phyloP scores from a whole-genome alignment of 2,888 invertebrate species.

The Scelioninae gen. 1 region DNA sequence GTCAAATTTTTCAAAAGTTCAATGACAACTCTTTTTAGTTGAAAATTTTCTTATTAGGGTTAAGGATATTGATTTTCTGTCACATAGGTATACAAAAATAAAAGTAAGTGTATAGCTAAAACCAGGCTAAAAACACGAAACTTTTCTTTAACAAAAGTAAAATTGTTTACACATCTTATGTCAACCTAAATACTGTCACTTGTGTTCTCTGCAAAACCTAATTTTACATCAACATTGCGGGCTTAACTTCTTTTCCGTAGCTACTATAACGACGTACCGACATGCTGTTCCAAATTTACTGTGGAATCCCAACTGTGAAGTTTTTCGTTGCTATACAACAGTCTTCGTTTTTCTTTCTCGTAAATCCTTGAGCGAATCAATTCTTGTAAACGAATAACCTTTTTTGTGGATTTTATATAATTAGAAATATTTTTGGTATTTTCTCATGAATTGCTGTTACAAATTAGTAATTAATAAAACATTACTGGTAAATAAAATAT shows the following conservation, averaged over 20 bases:
- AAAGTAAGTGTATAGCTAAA: too few species aligned
- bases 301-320: slow-evolving; percentile 24
- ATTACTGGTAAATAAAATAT: too few species aligned
- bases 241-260: slow-evolving; percentile 39
- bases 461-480: neutral
- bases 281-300: slow-evolving; percentile 36
- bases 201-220: slow-evolving; percentile 35
- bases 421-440: slow-evolving; percentile 1
- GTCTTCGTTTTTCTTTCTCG: slow-evolving; percentile 30
- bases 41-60: too few species aligned
- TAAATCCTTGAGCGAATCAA: slow-evolving; percentile 34
- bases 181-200: slow-evolving; percentile 25
- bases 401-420: slow-evolving; percentile 21
- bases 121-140: neutral
- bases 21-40: too few species aligned
- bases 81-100: neutral
- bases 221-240: slow-evolving; percentile 47
- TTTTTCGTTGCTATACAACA: slow-evolving; percentile 21
- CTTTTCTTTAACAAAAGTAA: slow-evolving; percentile 24
- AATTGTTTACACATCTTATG: slow-evolving; percentile 31
- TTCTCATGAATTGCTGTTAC: neutral
- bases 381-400: slow-evolving; percentile 21
- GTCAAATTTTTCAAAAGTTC: too few species aligned
- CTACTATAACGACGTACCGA: slow-evolving; percentile 38
- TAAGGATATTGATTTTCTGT: too few species aligned